These are phyloP conservation scores for Tychaedon coryphoeus DNA, from an alignment of 2,113 vertebrate genomes.

Conservation along the genomic window DNA sequence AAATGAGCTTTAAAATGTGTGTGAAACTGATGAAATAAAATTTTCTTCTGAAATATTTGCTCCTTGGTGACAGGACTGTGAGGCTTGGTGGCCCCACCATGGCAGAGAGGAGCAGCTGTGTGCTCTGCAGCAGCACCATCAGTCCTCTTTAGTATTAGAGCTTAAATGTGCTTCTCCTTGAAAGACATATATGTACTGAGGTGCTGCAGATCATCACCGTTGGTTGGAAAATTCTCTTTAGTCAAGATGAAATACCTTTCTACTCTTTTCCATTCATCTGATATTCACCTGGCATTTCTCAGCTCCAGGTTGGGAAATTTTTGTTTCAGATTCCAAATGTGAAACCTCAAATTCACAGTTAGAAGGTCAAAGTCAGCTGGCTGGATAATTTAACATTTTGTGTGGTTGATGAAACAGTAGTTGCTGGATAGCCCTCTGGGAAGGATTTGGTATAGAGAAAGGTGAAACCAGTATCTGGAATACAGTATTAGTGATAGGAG, in stretches of 20 bases:
- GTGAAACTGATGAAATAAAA: neutral
- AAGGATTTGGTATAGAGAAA: neutral
- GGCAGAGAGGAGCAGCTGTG: neutral
- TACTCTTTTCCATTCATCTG: neutral
- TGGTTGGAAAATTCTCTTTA: neutral
- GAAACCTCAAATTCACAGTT: neutral
- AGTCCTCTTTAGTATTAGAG: neutral
- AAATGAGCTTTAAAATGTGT: neutral
- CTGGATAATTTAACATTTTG: neutral
- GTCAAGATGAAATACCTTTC: neutral
- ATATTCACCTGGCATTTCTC: neutral
- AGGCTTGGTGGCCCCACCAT: accelerated
- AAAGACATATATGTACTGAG: neutral
- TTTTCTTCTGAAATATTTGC: neutral
- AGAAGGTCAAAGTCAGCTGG: neutral
- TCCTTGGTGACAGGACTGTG: neutral
- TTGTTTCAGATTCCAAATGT: neutral
- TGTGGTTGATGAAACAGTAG: neutral
- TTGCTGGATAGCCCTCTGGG: neutral
- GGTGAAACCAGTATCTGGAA: neutral
- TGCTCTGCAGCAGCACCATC: accelerated
- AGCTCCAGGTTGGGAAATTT: neutral
- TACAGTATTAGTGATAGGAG: neutral
- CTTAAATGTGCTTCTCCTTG: neutral
- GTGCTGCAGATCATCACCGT: neutral